Base-by-base conservation (phyloP, 2,888 invertebrate genomes). In the Steromphala cineraria region DNA sequence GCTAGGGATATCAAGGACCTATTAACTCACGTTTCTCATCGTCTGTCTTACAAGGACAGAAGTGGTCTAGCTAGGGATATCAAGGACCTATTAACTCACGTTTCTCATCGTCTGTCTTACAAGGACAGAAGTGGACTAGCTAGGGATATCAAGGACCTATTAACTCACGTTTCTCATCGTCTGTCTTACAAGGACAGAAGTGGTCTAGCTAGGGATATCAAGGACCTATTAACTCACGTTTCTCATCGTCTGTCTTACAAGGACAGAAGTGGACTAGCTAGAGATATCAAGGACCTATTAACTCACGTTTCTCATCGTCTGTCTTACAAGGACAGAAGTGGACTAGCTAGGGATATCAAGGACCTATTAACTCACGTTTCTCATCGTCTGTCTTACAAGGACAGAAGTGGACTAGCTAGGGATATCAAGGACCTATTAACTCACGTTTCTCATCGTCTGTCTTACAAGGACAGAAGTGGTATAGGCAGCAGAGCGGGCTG, bases 401-500 rank as follows among this genome's bases (percentile, higher is more conserved):
- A 76, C 88, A 89, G 28, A 83, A 71, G 4, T 79, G 75, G 81
- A 13, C 19, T 21, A 28, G n/a, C 53, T 40, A 36, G 4, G 19
- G 0, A 19, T 46, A 15, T 4, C 1, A 28, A 46, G 10, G 15
- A 40, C 28, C 0, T 28, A n/a, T 8, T 4, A 0, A 52, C 71
- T 67, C 24, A 52, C 52, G 31, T 55, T 56, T 40, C 15, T 79
- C 76, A 19, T 79, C 79, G 17, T 53, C 76, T 2, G 67, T 75
- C 13, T 75, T 82, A 21, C 71, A 82, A 24, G 80, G 87, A 76
- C 88, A 89, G 28, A 84, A 71, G 5, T 80, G 75, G 81, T 87
- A 85, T 17, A 87, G 82, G n/a, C 86, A 85, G 80, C 88, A 89
- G 31, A 84, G 82, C 3, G 88, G 88, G 71, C 87, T 87, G 28